These are phyloP conservation scores for Netelia melanura DNA, from an alignment of 2,888 invertebrate species.

Conservation along the genomic window DNA sequence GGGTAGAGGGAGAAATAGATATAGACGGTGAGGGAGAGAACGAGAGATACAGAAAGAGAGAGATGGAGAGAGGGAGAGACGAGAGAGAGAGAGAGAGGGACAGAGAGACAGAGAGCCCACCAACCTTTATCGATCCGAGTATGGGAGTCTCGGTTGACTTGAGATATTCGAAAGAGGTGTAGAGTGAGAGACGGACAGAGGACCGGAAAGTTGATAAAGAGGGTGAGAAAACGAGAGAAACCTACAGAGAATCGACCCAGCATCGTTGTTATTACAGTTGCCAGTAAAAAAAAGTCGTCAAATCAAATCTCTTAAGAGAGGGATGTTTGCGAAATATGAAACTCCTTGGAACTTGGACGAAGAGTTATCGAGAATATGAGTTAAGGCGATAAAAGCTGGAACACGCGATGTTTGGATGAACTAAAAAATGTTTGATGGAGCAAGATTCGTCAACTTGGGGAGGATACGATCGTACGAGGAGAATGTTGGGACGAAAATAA, in stretches of 20 bases:
- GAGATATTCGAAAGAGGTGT: conserved; percentile 59
- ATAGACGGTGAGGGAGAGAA: conserved; percentile 37
- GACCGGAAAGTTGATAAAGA: conserved; percentile 58
- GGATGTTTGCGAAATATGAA: background rate
- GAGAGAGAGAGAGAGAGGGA: conserved; percentile 27
- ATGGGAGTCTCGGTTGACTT: conserved; percentile 63
- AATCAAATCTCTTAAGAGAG: background rate
- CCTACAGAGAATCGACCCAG: conserved; percentile 12
- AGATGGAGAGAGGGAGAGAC: conserved; percentile 20
- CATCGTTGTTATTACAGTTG: background rate
- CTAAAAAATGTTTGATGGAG: background rate
- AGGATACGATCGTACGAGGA: background rate
- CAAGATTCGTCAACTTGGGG: background rate
- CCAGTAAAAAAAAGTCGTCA: background rate
- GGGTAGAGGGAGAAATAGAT: conserved; percentile 66
- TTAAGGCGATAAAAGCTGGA: background rate
- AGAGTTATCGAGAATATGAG: background rate
- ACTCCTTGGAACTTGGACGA: background rate
- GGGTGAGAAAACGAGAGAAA: conserved; percentile 41
- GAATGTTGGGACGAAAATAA: background rate
- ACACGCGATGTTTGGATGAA: background rate
- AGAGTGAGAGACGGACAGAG: conserved; percentile 45
- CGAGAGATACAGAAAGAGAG: conserved; percentile 25
- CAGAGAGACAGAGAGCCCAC: conserved; percentile 47
- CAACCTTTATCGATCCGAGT: conserved; percentile 72